Base-by-base conservation (phyloP, 1,140 invertebrate genomes). In the Semibalanus balanoides region DNA sequence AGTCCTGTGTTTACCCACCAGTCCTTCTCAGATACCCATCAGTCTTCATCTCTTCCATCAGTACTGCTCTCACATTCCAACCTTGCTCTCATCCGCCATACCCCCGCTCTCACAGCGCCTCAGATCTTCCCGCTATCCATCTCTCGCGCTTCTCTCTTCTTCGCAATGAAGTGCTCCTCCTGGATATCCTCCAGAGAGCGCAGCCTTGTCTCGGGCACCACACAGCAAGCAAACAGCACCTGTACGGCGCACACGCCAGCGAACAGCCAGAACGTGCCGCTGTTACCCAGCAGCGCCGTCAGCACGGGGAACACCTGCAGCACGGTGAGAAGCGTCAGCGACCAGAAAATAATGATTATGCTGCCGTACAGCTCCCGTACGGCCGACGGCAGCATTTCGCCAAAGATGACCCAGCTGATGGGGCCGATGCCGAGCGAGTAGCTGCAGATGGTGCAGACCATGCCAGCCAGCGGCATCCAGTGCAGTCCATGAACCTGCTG, bases 181-280 rank as follows among this genome's bases (percentile, higher is more conserved):
- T 64, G 94, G 92, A 79, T 90, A 94, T 81, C 88, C 51, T 64
- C 51, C 51, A 64, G 51, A 3, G 51, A 14, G 22, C 51, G 51
- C 11, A 64, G 51, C 14, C 51, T 7, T 3, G 51, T 64, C 51
- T 64, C 51, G 51, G 51, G 51, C 1, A 64, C 22, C 14, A 64
- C 51, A 25, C 11, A 64, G 51, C 9, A 64, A 1, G 51, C 51
- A 25, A 64, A 64, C 51, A 64, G 51, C 51, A 64, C 51, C 51
- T 64, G 51, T 25, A 64, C 14, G 51, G 51, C 51, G 51, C 51
- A 64, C 51, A 64, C 51, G 22, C 51, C 51, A 1, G 51, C 11
- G 28, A 72, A 72, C 28, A 72, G 70, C 70, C 70, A 72, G 70
- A 72, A 72, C 3, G 70, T 72, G 28, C 70, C 70, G 28, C 11